Evolutionary conservation across 2,888 invertebrate species (phyloP), one percentile per base, ranked within the genome.

Genomic region (Hemistola chrysoprasaria): DNA sequence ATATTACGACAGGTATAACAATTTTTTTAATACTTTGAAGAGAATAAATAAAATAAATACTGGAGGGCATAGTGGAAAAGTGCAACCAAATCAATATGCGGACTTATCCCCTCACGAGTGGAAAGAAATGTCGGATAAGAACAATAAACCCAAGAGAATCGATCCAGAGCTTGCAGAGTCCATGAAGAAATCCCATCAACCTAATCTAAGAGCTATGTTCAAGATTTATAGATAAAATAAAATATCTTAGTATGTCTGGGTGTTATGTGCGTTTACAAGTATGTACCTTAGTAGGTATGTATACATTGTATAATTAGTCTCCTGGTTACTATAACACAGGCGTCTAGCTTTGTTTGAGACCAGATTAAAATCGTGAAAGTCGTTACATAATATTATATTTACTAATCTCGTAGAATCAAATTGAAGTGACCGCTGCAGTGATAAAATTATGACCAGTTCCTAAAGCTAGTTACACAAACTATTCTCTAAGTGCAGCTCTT

Each of bases 41-140:
- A 57, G 39, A 20, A 61, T 82, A 35, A 82, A 82, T 45, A 22
- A 29, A 7, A 69, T 72, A 10, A 83, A 82, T 55, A 45, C 62
- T n/a, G n/a, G n/a, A n/a, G n/a, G n/a, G 0, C 29, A 48, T 10
- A 26, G 58, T 1, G 47, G 51, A 2, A 40, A 50, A 1, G 34
- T 47, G 2, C 68, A 48, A 1, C 62, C 62, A 0, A 75, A 81
- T 61, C 49, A 65, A 28, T 65, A 62, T 30, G 81, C 79, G 1
- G 83, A 83, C 40, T 56, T 62, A 27, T 62, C 69, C 5, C 48
- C 59, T 2, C 50, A 50, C 1, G 76, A 76, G 22, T 60, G 40
- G 36, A 22, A 22, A 1, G 44, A 42, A 8, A n/a, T 20, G 9
- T 20, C 39, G 7, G 34, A 45, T 27, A 30, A 41, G 7, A 7